A percentile compares a stretch with the other conserved stretches of the same genome.
These are phyloP conservation scores for Chaenogobius annularis DNA, from an alignment of 2,113 vertebrate species.

Conservation along the genomic window DNA sequence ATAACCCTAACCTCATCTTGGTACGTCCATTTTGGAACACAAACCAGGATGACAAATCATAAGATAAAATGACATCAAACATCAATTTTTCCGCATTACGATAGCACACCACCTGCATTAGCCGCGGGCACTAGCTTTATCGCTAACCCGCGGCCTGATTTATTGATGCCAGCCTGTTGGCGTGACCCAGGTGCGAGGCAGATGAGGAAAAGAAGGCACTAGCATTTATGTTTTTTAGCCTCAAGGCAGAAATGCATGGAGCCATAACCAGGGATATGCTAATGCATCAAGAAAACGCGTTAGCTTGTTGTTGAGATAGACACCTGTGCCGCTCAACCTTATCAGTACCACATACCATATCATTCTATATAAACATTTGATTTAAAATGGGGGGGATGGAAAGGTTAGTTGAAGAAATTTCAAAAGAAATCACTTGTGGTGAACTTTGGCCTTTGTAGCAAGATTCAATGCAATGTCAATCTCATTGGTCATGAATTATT, in stretches of 20 bases:
- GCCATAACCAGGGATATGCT: constrained; percentile 38
- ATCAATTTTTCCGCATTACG: constrained; percentile 34
- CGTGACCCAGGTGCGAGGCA: constrained; percentile 63
- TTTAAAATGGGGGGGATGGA: neutral
- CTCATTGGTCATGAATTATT: constrained; percentile 53
- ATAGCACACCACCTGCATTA: constrained; percentile 43
- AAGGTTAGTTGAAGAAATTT: constrained; percentile 20
- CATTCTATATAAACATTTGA: constrained; percentile 18
- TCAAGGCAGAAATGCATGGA: constrained; percentile 17
- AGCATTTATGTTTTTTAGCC: constrained; percentile 8
- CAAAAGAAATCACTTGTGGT: constrained; percentile 49
- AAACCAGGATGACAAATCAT: constrained; percentile 40
- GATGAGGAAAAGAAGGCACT: constrained; percentile 46
- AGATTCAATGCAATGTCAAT: constrained; percentile 27
- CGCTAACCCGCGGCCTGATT: constrained; percentile 59
- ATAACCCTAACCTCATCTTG: neutral
- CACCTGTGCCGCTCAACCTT: constrained; percentile 61
- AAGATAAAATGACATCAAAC: constrained; percentile 24
- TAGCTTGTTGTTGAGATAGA: constrained; percentile 46
- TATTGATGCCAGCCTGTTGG: constrained; percentile 39
- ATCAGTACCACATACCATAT: constrained; percentile 33
- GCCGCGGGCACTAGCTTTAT: constrained; percentile 52
- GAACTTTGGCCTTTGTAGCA: constrained; percentile 54
- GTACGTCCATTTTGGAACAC: constrained; percentile 26
- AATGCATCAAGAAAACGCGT: constrained; percentile 43